Evolutionary conservation across 2,113 vertebrate genomes (phyloP).

Genomic region (Ceyx cyanopectus): DNA sequence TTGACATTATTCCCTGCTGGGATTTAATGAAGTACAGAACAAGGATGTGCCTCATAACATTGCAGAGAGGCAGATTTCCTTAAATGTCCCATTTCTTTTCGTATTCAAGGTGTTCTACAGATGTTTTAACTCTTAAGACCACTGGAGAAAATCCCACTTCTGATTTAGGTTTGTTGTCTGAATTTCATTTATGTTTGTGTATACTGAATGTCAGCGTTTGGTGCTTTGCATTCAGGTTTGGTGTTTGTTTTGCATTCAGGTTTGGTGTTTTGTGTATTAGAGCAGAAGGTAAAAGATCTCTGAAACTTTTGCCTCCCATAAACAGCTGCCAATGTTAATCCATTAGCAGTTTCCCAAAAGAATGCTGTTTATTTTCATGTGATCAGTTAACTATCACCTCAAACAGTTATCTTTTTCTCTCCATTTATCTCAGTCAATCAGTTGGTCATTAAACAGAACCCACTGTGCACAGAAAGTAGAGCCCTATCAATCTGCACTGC

Average conservation of each 20-base stretch:
- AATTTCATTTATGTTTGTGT: background rate
- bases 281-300: background rate
- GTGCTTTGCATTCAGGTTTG: background rate
- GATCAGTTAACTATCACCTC: background rate
- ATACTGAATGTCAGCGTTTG: background rate
- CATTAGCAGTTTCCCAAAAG: background rate
- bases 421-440: background rate
- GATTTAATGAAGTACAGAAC: background rate
- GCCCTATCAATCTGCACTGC: background rate
- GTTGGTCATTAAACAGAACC: background rate
- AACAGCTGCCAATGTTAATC: background rate
- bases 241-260: background rate
- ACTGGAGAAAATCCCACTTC: background rate
- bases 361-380: background rate
- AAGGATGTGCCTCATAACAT: background rate
- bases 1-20: accelerated
- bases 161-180: background rate
- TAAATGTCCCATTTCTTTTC: background rate
- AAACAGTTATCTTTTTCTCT: background rate
- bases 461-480: background rate
- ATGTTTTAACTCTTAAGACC: background rate
- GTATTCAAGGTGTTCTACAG: background rate
- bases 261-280: background rate
- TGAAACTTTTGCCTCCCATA: background rate
- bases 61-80: background rate